A percentile compares a stretch with the other conserved stretches of the same genome.
These are phyloP conservation scores for Podarcis lilfordi DNA, from an alignment of 2,797 vertebrate species.

Conservation along the genomic window DNA sequence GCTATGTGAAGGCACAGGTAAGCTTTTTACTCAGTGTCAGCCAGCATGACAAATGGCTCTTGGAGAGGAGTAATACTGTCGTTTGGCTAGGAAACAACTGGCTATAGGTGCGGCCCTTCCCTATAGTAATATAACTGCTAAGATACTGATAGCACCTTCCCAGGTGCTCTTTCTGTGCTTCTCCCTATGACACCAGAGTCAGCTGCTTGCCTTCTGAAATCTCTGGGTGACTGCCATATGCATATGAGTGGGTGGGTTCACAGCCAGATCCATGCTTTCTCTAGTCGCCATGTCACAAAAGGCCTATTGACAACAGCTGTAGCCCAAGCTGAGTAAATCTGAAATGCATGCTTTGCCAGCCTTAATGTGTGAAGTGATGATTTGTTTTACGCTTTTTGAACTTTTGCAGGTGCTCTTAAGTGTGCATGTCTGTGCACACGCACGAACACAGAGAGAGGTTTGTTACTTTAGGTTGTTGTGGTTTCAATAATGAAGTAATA, in stretches of 20 bases:
- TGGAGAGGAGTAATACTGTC: not conserved
- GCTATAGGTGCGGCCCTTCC: no score
- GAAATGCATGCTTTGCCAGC: not conserved
- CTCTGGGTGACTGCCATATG: not conserved
- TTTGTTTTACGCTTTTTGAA: not conserved
- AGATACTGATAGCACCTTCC: not conserved
- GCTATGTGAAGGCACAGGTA: not conserved
- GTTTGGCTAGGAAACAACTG: not conserved
- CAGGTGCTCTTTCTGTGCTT: not conserved
- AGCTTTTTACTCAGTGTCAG: not conserved
- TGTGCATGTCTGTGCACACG: not conserved
- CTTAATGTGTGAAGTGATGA: not conserved
- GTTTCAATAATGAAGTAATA: constrained; percentile 1
- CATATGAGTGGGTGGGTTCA: not conserved
- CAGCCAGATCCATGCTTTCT: not conserved
- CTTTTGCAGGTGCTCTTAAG: not conserved
- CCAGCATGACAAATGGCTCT: not conserved
- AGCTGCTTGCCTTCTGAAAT: no score
- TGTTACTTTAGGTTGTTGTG: constrained; percentile 29
- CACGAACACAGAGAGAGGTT: fast-evolving
- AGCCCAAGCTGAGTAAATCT: not conserved
- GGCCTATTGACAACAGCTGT: not conserved
- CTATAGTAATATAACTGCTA: not conserved
- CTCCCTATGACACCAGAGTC: no score
- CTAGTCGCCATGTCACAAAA: not conserved